These are phyloP conservation scores for Climacteris rufus DNA, from an alignment of 2,113 vertebrate species.

Conservation along the genomic window DNA sequence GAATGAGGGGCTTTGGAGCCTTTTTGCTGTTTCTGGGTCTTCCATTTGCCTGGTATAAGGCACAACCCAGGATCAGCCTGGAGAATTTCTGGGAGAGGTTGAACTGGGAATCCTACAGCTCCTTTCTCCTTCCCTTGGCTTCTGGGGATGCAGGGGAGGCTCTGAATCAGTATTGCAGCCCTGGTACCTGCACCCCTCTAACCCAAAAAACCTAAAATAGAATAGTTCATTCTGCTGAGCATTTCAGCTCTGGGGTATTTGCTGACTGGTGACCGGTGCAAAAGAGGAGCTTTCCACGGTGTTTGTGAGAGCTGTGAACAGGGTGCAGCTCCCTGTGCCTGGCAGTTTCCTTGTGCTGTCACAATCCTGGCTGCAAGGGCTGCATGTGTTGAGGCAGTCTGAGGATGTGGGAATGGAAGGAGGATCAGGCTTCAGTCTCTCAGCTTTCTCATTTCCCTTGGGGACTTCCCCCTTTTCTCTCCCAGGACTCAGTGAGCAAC, in stretches of 20 bases:
- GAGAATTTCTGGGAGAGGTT: neutral
- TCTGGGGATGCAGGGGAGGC: neutral
- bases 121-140: neutral
- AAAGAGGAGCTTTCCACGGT: neutral
- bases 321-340: neutral
- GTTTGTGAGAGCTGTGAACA: neutral
- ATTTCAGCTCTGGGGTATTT: neutral
- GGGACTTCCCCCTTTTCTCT: neutral
- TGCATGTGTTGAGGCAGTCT: fast-evolving
- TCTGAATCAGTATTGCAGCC: neutral
- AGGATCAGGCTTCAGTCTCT: neutral
- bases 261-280: neutral
- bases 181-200: neutral
- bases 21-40: neutral
- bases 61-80: neutral
- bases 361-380: neutral
- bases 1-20: neutral
- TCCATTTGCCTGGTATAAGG: neutral
- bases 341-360: neutral
- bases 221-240: neutral
- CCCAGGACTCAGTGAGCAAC: neutral
- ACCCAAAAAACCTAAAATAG: neutral
- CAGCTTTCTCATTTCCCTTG: neutral
- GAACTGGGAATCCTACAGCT: neutral
- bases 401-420: neutral